Base-by-base conservation (phyloP, 2,113 vertebrate genomes). In the Bolborhynchus lineola region DNA sequence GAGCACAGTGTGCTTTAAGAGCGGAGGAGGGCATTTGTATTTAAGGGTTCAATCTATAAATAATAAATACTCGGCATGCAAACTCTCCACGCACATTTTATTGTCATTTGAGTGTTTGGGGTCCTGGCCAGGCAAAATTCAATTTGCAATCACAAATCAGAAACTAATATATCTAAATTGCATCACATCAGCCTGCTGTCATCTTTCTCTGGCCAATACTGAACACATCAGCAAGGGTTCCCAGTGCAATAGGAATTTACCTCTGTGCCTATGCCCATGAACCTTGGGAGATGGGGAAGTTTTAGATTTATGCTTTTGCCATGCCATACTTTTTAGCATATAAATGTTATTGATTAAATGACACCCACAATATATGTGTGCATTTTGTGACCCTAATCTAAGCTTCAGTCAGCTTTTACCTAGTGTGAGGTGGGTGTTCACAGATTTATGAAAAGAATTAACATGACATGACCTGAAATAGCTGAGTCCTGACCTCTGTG, bases 11-110 rank as follows among this genome's bases (percentile, higher is more conserved):
- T 62, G 53, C 95, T 65, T 42, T 42, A 28, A 70, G 41, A 87
- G 49, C 59, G 49, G 67, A 37, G n/a, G 21, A 77, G 23, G 28
- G 23, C 35, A 20, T 77, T 64, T 68, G 8, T 18, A 15, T 37
- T 64, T 47, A 13, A 55, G 69, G 37, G 31, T 69, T 81, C 57
- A 88, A 52, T n/a, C 57, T 76, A n/a, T 42, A 69, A 62, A 57
- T 49, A 89, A 86, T 72, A 65, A 93, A 87, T 42, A 84, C 29
- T 14, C 11, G 60, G 39, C 49, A 59, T 69, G 19, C 21, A 96
- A 83, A 64, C 29, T 84, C 64, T 87, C 50, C 16, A 41, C 47
- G 28, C 10, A 6, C 29, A 31, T 79, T 88, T 90, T 71, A 76
- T 92, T 82, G 81, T 13, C 15, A 26, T 42, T 69, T 28, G 23